Evolutionary conservation across 1,140 invertebrate genomes (phyloP), one percentile per base, ranked within the genome.

Genomic region (Drosophila sturtevanti): DNA sequence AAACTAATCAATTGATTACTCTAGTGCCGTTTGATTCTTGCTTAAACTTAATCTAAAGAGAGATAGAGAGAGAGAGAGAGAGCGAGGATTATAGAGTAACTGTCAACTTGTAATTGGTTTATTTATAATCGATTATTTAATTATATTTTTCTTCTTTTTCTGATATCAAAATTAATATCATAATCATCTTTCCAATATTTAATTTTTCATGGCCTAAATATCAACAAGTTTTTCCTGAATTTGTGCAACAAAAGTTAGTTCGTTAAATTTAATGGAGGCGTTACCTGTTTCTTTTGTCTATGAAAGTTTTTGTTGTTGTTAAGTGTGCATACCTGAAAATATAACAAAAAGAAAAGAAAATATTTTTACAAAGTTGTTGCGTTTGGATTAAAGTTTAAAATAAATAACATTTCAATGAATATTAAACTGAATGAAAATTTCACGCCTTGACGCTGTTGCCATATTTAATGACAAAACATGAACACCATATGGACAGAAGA

Each of bases 381-480:
- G 11, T 48, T 48, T 21, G 41, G 41, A 7, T 48, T 18, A 18
- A 18, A 48, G 16, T 44, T 44, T 44, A 44, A 44, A 10, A 44
- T 18, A 18, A 58, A 58, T 27, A 27, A 35, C 14, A 10, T 4
- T 58, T 58, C 4, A 27, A 37, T 58, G 22, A 65, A n/a, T n/a
- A 31, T 4, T 1, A 38, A 37, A 37, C 18, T 9, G 2, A 68
- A 61, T 22, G 76, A 70, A 64, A 63, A 48, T 63, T 63, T 66
- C 52, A 41, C 70, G 51, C 61, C 63, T 66, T 76, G 34, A 68
- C 38, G 62, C 44, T 68, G 68, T 72, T 63, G 14, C 37, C 63
- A 72, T 62, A 75, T 61, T 77, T 78, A 75, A 86, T 74, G 77
- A 86, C 67, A 81, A 73, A 62, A 31, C 34, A 54, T 22, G 56